Evolutionary conservation across 2,888 invertebrate species (phyloP), one percentile per base, ranked within the genome.

Genomic region (Spodoptera littoralis): DNA sequence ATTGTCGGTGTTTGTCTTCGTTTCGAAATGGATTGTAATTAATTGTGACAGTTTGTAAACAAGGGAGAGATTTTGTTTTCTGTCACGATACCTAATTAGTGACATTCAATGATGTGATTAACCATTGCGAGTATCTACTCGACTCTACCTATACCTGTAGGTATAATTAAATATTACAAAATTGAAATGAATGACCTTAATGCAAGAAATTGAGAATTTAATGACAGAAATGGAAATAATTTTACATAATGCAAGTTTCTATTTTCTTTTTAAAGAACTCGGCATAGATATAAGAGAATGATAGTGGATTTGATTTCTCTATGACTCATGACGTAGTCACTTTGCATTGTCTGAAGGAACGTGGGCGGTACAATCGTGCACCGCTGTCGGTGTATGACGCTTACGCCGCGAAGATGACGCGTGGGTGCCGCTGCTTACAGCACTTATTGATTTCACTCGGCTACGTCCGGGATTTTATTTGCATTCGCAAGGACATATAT

Each of bases 341-440:
- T 36, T 36, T 36, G 13, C 27, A 48, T 43, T 27, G 27, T 44
- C 12, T 22, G 44, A 4, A 24, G 27, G 3, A 13, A 24, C 22
- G 62, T 51, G 41, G 69, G 62, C 12, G 45, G 11, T 22, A 24
- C 47, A 47, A 47, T 47, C 22, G 27, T 27, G 48, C 50, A 50
- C 12, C 24, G 13, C 24, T 22, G 41, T 45, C 36, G 49, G 11
- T 13, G 11, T 36, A 68, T 66, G 50, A 68, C 68, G 61, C 50
- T 54, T 3, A 22, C n/a, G 11, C 18, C 11, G 18, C 36, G 13
- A 12, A 66, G n/a, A 52, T 13, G 11, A 11, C 27, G 44, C 13
- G 42, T 50, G 49, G 43, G 53, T 12, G 36, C 30, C 3, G 11
- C 27, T 5, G 11, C 30, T 49, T n/a, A 8, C 8, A 27, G 42